phyloP scores from a whole-genome alignment of 2,797 vertebrate genomes.

The Gambusia yucatana region DNA sequence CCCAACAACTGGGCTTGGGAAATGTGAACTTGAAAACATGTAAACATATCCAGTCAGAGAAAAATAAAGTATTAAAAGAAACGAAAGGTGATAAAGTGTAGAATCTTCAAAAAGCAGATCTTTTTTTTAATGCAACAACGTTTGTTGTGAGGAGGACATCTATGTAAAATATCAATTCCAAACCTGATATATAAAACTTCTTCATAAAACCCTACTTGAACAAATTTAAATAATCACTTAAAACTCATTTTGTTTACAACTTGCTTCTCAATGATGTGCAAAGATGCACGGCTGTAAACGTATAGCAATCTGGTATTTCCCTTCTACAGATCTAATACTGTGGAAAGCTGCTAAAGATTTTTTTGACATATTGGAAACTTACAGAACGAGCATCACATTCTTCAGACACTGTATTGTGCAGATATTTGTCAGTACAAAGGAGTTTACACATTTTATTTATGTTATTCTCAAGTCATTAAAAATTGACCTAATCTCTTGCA shows the following conservation, averaged over 20 bases:
- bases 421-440: not conserved
- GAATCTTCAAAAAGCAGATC: not conserved
- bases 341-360: not conserved
- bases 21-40: not conserved
- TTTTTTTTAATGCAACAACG: not conserved
- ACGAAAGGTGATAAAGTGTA: not conserved
- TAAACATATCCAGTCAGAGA: not conserved
- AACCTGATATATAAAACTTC: not conserved
- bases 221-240: not conserved
- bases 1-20: not conserved
- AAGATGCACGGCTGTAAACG: not conserved
- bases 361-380: not conserved
- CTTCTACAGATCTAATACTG: not conserved
- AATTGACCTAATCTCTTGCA: not conserved
- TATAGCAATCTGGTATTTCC: not conserved
- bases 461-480: not conserved
- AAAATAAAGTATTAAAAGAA: not conserved
- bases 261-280: not conserved
- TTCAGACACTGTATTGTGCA: not conserved
- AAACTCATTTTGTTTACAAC: not conserved
- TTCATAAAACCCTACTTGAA: not conserved
- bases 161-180: not conserved
- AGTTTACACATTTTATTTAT: not conserved
- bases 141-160: not conserved
- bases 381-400: not conserved